These are phyloP conservation scores for Vannuccia rotundouncinata DNA, from an alignment of 2,888 invertebrate species.

Conservation along the genomic window DNA sequence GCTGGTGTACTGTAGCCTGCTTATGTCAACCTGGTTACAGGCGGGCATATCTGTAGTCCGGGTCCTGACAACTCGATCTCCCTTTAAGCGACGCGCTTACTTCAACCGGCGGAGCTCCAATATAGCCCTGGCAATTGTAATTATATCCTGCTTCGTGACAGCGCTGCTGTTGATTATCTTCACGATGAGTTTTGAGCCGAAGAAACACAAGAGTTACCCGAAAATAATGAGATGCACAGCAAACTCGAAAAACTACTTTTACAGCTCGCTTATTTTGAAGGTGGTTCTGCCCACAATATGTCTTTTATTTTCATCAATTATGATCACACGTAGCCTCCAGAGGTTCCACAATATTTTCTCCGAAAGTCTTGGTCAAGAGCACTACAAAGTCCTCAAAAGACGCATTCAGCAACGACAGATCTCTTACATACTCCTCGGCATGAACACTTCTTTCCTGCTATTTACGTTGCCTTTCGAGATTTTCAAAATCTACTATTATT, in stretches of 20 bases:
- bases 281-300: conserved; percentile 33
- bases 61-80: conserved; percentile 16
- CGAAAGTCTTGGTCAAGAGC: background rate
- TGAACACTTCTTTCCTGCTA: conserved; percentile 37
- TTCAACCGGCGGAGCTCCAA: conserved; percentile 20
- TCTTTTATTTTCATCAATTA: conserved; percentile 28
- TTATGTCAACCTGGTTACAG: conserved; percentile 35
- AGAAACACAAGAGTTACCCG: background rate
- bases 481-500: conserved; percentile 27
- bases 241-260: conserved; percentile 32
- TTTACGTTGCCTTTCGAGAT: conserved; percentile 35
- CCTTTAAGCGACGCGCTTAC: conserved; percentile 16
- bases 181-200: background rate
- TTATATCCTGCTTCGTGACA: background rate
- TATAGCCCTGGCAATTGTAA: background rate
- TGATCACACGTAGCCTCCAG: conserved; percentile 27
- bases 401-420: conserved; percentile 34
- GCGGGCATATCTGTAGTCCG: conserved; percentile 34
- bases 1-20: conserved; percentile 30
- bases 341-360: background rate
- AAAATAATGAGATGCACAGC: background rate
- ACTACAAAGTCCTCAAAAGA: background rate
- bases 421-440: conserved; percentile 33
- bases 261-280: conserved; percentile 32
- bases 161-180: conserved; percentile 19